Conservation (phyloP, 2,797 vertebrate species). For the Anguilla anguilla region DNA sequence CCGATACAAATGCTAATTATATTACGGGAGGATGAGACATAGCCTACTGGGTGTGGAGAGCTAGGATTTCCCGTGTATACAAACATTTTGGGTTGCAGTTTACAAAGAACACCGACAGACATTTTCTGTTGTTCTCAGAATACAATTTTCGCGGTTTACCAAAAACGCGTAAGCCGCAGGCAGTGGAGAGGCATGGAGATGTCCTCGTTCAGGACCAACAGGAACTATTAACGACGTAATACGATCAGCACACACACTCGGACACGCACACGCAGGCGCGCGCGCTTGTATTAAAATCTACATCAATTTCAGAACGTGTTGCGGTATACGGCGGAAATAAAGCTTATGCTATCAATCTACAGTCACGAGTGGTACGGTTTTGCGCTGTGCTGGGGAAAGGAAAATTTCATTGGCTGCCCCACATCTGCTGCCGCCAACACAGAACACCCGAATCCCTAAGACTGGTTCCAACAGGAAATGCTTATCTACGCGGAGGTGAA, state of each 20-base stretch:
- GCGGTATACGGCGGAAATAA: background rate
- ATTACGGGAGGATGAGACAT: background rate
- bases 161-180: background rate
- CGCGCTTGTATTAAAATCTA: background rate
- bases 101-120: background rate
- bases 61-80: background rate
- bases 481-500: background rate
- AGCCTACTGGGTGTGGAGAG: background rate
- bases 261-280: background rate
- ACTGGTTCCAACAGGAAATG: background rate
- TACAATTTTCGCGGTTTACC: background rate
- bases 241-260: background rate
- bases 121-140: background rate
- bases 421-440: background rate
- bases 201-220: background rate
- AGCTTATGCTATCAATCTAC: background rate
- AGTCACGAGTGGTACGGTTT: background rate
- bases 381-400: background rate
- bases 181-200: background rate
- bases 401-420: background rate
- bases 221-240: background rate
- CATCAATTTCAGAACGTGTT: background rate
- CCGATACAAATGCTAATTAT: conserved; percentile 13
- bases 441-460: background rate
- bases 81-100: background rate